A percentile compares a stretch with the other conserved stretches of the same genome.
These are phyloP conservation scores for Stichopus chloronotus DNA, from an alignment of 35 echinoderm and acorn worm genomes.

Conservation along the genomic window DNA sequence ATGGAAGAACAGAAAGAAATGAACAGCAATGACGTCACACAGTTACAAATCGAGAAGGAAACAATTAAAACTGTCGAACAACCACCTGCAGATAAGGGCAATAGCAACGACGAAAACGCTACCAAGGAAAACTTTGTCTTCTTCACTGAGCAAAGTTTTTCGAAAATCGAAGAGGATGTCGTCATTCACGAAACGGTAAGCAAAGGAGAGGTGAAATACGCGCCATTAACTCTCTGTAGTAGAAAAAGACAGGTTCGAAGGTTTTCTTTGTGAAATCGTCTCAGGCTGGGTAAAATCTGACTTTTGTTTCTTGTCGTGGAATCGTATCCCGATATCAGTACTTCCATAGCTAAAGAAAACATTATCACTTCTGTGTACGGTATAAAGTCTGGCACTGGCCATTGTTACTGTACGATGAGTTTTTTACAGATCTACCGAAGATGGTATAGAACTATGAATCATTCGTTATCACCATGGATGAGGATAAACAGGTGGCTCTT, in stretches of 20 bases:
- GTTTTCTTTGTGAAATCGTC: background rate
- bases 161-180: background rate
- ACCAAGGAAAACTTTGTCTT: background rate
- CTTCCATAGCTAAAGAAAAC: too few relatives aligned
- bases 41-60: background rate
- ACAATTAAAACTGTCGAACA: background rate
- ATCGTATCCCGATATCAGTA: too few relatives aligned
- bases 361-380: too few relatives aligned
- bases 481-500: too few relatives aligned
- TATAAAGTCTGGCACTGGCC: too few relatives aligned
- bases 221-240: background rate
- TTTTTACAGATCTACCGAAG: too few relatives aligned
- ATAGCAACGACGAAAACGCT: background rate
- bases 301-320: too few relatives aligned
- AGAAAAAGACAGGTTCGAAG: background rate
- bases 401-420: too few relatives aligned
- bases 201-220: background rate
- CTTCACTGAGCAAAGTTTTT: background rate
- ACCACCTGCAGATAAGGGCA: background rate
- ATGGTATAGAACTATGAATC: too few relatives aligned
- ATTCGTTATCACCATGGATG: too few relatives aligned
- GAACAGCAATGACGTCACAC: background rate
- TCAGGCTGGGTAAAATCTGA: background rate
- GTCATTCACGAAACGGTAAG: background rate
- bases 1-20: too few relatives aligned